These are phyloP conservation scores for Minunthozetes semirufus DNA, from an alignment of 2,888 invertebrate species.

Conservation along the genomic window DNA sequence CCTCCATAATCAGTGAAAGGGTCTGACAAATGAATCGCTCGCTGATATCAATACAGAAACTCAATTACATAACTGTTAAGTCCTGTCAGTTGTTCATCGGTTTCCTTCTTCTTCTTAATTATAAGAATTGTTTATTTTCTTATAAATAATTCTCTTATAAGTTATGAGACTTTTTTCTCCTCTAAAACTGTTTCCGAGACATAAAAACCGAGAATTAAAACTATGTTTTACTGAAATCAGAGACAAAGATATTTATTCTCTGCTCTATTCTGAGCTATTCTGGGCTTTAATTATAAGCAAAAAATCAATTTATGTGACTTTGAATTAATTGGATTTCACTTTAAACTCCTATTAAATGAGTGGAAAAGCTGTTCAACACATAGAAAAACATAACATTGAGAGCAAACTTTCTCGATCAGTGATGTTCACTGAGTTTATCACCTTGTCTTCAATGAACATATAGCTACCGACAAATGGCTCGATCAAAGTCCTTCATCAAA, in stretches of 20 bases:
- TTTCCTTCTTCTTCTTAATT: not conserved
- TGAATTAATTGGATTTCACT: not conserved
- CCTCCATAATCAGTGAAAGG: not conserved
- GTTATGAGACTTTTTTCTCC: too few species aligned
- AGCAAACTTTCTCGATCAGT: too few species aligned
- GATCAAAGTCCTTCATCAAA: too few species aligned
- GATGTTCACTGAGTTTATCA: too few species aligned
- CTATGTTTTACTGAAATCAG: not conserved
- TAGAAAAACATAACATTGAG: not conserved
- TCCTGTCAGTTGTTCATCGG: not conserved
- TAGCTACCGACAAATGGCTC: too few species aligned
- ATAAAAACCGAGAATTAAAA: too few species aligned
- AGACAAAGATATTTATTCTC: not conserved
- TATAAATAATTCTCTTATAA: too few species aligned
- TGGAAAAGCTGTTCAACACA: not conserved
- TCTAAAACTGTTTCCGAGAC: too few species aligned
- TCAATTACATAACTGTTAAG: not conserved
- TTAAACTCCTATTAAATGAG: not conserved
- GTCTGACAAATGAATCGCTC: not conserved
- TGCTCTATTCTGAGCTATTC: not conserved
- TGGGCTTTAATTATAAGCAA: not conserved
- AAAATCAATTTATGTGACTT: constrained; percentile 7
- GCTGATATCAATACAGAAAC: not conserved
- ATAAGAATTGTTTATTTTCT: too few species aligned
- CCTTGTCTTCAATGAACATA: too few species aligned